Evolutionary conservation across 2,113 vertebrate genomes (phyloP), one percentile per base, ranked within the genome.

Genomic region (Dipodomys ordii): DNA sequence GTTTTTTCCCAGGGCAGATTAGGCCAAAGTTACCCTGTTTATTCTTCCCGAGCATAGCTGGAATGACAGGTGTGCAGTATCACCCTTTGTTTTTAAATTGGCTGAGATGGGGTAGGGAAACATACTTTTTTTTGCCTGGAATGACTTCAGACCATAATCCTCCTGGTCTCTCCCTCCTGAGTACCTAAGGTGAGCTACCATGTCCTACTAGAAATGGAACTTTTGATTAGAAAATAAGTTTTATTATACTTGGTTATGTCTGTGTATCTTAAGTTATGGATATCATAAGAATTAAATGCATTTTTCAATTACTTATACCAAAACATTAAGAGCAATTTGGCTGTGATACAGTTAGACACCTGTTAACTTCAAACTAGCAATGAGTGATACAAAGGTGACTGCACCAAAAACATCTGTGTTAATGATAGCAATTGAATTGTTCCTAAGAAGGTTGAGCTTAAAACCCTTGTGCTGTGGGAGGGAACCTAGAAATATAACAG

Each of bases 271-370:
- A 91, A 53, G 5, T 78, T 10, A 79, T 53, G 9, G 69, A 62
- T 88, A 67, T 30, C 15, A 20, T 82, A 65, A 7, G 84, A 46
- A 90, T 93, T 95, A 92, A 82, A 22, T 78, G 7, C 78, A 78
- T 83, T 95, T 96, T 94, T 49, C 72, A 88, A 64, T 89, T 89
- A 84, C 15, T 90, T 91, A 32, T 88, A 83, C 32, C 60, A 88
- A 83, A 93, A 62, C 79, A 78, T 76, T 62, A 44, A 62, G 94
- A 91, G 23, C 11, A 44, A 4, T 86, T 91, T 82, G 92, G 15
- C 35, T 83, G 0, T 72, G 25, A 84, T 93, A 76, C 1, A 62
- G 68, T 72, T 73, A 83, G 39, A 64, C 0, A 65, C 28, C 4
- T 90, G 13, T 88, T 95, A 89, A 46, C 44, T 76, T 91, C 46